Evolutionary conservation across 2,888 invertebrate genomes (phyloP).

Genomic region (Drosophila anomelani): DNA sequence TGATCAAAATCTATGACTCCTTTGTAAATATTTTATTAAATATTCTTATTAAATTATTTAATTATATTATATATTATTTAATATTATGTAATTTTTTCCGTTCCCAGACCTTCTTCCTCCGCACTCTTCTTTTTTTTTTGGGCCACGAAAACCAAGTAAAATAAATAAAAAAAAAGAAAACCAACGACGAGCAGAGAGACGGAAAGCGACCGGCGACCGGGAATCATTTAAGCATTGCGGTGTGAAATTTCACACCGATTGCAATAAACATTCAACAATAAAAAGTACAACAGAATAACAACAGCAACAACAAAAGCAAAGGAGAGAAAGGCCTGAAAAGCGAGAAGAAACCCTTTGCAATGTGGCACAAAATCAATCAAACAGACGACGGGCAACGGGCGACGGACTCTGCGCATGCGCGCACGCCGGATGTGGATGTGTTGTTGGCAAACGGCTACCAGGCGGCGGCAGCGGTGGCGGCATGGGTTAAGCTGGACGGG

Average conservation of each 20-base stretch:
- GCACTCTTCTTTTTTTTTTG: background rate
- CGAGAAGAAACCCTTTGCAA: slow-evolving; percentile 61
- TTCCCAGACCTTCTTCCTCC: background rate
- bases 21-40: background rate
- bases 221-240: slow-evolving; percentile 83
- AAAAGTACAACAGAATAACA: slow-evolving; percentile 55
- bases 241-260: slow-evolving; percentile 85
- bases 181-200: slow-evolving; percentile 15
- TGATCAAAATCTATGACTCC: background rate
- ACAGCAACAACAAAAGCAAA: slow-evolving; percentile 64
- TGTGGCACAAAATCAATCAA: slow-evolving; percentile 82
- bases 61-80: background rate
- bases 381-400: slow-evolving; percentile 46
- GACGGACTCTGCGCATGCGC: slow-evolving; percentile 58
- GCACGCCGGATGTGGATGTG: slow-evolving; percentile 73
- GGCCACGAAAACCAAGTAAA: background rate
- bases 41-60: background rate
- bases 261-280: slow-evolving; percentile 73
- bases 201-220: slow-evolving; percentile 43
- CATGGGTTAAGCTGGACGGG: background rate
- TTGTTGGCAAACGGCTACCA: slow-evolving; percentile 44
- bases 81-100: background rate
- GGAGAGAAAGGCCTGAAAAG: slow-evolving; percentile 59
- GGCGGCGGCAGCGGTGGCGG: slow-evolving; percentile 17
- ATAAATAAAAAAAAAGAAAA: background rate